Conservation (phyloP, 2,797 vertebrate genomes). For the Amblyopsis hoosieri region DNA sequence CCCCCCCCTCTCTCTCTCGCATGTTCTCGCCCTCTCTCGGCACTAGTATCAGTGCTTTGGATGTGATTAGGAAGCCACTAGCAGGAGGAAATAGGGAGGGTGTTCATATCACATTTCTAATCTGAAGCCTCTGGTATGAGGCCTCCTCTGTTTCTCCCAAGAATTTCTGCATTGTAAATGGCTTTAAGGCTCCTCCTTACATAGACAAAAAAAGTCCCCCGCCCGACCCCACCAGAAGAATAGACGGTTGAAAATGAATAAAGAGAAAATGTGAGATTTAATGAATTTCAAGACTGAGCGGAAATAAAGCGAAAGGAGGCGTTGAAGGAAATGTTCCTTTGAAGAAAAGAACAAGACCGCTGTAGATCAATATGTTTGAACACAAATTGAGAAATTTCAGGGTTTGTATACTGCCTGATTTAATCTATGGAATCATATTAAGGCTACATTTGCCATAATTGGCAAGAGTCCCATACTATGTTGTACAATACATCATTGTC, state of each 20-base stretch:
- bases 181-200: constrained; percentile 31
- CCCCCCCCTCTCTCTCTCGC: constrained; percentile 26
- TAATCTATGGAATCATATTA: too few species aligned
- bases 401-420: too few species aligned
- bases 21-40: constrained; percentile 14
- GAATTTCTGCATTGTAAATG: constrained; percentile 56
- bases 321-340: background rate
- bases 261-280: constrained; percentile 6
- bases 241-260: constrained; percentile 20
- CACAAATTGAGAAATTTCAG: background rate
- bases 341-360: background rate
- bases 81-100: constrained; percentile 52
- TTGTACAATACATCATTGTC: too few species aligned
- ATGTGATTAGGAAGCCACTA: constrained; percentile 56
- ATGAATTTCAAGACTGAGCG: constrained; percentile 8
- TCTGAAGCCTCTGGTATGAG: constrained; percentile 49
- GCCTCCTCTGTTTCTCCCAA: constrained; percentile 15
- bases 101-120: constrained; percentile 56
- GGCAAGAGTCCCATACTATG: too few species aligned
- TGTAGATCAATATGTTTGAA: background rate
- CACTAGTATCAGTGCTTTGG: constrained; percentile 53
- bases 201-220: constrained; percentile 19
- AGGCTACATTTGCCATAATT: too few species aligned
- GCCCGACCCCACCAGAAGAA: constrained; percentile 25
- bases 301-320: constrained; percentile 1